Percentiles rank a stretch among this genome's conserved stretches.
Conservation (phyloP, 1,140 invertebrate genomes). For the Drosophila novamexicana region DNA sequence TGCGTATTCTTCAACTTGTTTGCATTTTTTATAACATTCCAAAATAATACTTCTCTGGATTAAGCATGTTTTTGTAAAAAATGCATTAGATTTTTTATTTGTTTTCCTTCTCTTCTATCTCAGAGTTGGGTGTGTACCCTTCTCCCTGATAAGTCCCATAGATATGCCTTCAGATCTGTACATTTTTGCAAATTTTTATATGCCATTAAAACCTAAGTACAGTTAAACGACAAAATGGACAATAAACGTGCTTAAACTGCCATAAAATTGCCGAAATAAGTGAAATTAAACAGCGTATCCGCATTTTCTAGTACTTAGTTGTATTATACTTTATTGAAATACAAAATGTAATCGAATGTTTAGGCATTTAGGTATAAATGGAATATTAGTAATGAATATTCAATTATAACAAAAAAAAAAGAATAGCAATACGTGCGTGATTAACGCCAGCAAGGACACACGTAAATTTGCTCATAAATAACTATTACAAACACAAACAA, state of each 20-base stretch:
- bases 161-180: not conserved
- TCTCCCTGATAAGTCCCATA: too few relatives aligned
- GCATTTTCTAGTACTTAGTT: constrained; percentile 4
- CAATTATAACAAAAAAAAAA: constrained; percentile 7
- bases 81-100: too few relatives aligned
- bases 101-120: too few relatives aligned
- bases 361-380: constrained; percentile 12
- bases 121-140: too few relatives aligned
- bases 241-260: constrained; percentile 37
- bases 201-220: constrained; percentile 7
- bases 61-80: too few relatives aligned
- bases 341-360: constrained; percentile 26
- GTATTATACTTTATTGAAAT: constrained; percentile 33
- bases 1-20: too few relatives aligned
- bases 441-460: not conserved
- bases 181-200: not conserved
- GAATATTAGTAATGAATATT: not conserved
- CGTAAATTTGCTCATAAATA: not conserved
- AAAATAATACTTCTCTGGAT: too few relatives aligned
- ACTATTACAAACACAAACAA: not conserved
- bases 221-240: constrained; percentile 23
- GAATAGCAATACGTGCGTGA: not conserved
- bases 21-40: too few relatives aligned
- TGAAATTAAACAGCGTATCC: constrained; percentile 19
- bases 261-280: constrained; percentile 34